Evolutionary conservation across 2,797 vertebrate species (phyloP).

Genomic region (Podargus strigoides): DNA sequence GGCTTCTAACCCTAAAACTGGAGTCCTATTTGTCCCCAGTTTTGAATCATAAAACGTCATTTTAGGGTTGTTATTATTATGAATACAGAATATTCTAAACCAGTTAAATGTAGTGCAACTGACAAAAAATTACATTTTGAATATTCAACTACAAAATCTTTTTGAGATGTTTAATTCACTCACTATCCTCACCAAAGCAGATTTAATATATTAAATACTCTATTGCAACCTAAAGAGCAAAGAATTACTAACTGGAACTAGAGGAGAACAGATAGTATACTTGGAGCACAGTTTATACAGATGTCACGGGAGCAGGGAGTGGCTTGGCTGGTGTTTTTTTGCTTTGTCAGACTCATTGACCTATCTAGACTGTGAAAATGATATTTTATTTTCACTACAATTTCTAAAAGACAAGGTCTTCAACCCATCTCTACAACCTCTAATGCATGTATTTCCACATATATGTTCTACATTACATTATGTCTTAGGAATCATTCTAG

Average conservation of each 20-base stretch:
- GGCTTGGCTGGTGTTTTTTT: background rate
- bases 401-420: background rate
- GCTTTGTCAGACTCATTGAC: background rate
- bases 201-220: background rate
- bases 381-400: background rate
- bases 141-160: background rate
- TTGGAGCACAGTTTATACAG: background rate
- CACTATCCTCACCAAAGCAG: background rate
- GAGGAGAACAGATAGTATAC: background rate
- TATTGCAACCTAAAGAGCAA: background rate
- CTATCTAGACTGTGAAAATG: background rate
- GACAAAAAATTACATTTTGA: background rate
- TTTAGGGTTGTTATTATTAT: background rate
- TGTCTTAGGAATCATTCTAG: background rate
- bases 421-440: background rate
- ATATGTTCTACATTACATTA: background rate
- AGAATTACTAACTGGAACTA: background rate
- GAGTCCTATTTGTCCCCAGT: background rate
- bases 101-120: background rate
- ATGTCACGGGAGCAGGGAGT: background rate
- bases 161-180: background rate
- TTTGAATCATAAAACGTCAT: background rate
- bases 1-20: background rate
- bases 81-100: background rate
- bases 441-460: background rate